Conservation (phyloP, 2,797 vertebrate genomes). For the Cynopterus sphinx region DNA sequence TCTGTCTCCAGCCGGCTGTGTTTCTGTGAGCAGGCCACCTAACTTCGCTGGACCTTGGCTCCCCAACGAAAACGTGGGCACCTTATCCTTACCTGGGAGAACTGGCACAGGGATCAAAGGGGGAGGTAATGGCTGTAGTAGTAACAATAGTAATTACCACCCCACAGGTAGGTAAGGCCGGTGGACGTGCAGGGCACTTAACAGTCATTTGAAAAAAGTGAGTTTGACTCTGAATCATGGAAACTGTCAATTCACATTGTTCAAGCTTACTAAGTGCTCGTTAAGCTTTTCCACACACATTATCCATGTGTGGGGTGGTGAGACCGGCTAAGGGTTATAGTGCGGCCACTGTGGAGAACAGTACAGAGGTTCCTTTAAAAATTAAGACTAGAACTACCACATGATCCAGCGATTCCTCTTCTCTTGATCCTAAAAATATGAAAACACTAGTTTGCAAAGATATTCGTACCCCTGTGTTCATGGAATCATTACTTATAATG, state of each 20-base stretch:
- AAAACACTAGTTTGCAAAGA: background rate
- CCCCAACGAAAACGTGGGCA: background rate
- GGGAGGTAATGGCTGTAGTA: background rate
- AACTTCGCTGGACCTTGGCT: background rate
- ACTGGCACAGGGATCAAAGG: background rate
- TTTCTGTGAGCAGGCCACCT: background rate
- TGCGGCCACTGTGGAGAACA: background rate
- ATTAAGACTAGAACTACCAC: background rate
- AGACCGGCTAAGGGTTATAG: background rate
- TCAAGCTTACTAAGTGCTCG: background rate
- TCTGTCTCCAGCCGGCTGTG: constrained; percentile 5
- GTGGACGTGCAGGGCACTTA: background rate
- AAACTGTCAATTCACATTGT: background rate
- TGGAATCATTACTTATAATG: background rate
- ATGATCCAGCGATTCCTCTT: background rate
- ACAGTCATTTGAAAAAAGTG: background rate
- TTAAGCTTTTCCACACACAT: background rate
- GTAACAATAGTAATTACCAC: background rate
- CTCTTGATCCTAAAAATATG: background rate
- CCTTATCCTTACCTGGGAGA: background rate
- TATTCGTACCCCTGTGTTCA: background rate
- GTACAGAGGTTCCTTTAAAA: background rate
- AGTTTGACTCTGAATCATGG: background rate
- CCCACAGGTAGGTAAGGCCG: fast-evolving
- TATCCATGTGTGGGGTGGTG: background rate